Evolutionary conservation across 2,888 invertebrate genomes (phyloP).

Genomic region (Elysia crispata): DNA sequence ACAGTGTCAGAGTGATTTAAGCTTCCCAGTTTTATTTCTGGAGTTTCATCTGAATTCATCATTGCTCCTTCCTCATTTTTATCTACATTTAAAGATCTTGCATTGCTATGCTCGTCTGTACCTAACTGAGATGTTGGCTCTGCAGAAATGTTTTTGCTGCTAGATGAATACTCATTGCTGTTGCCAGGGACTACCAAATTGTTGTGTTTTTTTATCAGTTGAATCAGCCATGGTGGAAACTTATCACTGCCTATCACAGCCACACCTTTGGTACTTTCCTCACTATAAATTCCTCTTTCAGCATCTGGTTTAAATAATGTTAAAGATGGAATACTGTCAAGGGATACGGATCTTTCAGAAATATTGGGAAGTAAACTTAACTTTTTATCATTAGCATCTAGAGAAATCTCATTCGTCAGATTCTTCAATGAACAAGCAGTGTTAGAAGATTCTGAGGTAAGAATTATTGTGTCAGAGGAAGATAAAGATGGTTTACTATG

Average conservation of each 20-base stretch:
- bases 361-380: conserved; percentile 41
- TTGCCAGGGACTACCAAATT: too few relatives aligned
- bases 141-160: too few relatives aligned
- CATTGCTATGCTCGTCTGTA: too few relatives aligned
- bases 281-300: not conserved
- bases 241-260: conserved; percentile 33
- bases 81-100: too few relatives aligned
- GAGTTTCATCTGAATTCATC: too few relatives aligned
- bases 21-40: too few relatives aligned
- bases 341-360: conserved; percentile 41
- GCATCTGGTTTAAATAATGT: conserved; percentile 31
- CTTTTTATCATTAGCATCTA: not conserved
- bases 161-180: too few relatives aligned
- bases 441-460: not conserved
- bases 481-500: not conserved
- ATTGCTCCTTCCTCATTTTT: too few relatives aligned
- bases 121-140: too few relatives aligned
- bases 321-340: conserved; percentile 46
- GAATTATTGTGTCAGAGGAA: conserved; percentile 38
- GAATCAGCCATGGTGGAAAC: conserved; percentile 5
- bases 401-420: not conserved
- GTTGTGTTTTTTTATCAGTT: conserved; percentile 11
- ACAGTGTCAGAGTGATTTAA: too few relatives aligned
- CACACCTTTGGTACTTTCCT: not conserved
- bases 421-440: not conserved